Evolutionary conservation across 2,888 invertebrate genomes (phyloP), one percentile per base, ranked within the genome.

Genomic region (Rhorus exstirpatorius): DNA sequence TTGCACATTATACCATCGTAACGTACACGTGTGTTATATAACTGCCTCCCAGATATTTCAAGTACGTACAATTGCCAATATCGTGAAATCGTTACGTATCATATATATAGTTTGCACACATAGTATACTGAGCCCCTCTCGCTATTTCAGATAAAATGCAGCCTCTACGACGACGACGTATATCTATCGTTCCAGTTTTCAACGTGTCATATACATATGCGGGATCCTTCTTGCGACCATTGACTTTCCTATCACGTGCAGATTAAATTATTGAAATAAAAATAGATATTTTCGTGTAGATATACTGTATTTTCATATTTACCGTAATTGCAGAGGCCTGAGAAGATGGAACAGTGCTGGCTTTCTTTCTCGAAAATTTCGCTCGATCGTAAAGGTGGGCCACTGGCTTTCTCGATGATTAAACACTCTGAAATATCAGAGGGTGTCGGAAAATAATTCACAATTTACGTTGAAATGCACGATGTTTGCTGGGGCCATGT

Each of bases 21-120:
- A 81, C 81, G 67, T 81, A 81, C 77, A 76, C 49, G 67, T 77
- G 81, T 75, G 51, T 60, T 63, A 63, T 81, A 67, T 72, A 60
- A 71, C 31, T 55, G 65, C 65, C 76, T 75, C 76, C 71, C 65
- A 70, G 70, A 80, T 80, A 80, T 80, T 80, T 75, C 58, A 41
- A 76, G 49, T 71, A 75, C 71, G 70, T 71, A 80, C 76, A 67
- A 81, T 77, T 77, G 81, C 81, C 81, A 77, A 81, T 81, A 81
- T 77, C 80, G 76, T 70, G 49, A 72, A 81, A 81, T 72, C 77
- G 77, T 77, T 72, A 77, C 77, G 49, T 67, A 19, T 49, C 71
- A 26, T 65, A 65, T 44, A 58, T 58, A 58, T 58, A 41, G 60
- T 65, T 65, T 61, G 60, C 53, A n/a, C n/a, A n/a, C n/a, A n/a